Conservation (phyloP, 2,888 invertebrate genomes). For the Meliscaeva auricollis region DNA sequence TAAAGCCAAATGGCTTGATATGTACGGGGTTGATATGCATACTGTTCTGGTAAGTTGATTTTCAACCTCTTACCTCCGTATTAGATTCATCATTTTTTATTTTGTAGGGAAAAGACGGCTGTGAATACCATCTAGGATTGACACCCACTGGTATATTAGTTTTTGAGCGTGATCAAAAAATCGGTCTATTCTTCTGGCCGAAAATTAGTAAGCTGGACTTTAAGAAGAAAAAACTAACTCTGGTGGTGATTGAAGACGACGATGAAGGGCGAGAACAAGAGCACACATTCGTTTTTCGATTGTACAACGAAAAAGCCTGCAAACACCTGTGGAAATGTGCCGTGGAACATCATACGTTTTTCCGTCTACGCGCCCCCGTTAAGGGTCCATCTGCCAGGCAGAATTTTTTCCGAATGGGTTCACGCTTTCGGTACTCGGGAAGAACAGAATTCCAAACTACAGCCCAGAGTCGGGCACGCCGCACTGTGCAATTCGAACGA, state of each 20-base stretch:
- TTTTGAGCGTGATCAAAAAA: conserved; percentile 98
- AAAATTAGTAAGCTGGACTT: conserved; percentile 99
- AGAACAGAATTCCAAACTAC: conserved; percentile 99
- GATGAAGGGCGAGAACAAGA: conserved; percentile 98
- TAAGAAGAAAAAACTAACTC: conserved; percentile 97
- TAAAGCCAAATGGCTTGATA: conserved; percentile 98
- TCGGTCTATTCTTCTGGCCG: conserved; percentile 99
- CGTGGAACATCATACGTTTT: conserved; percentile 99
- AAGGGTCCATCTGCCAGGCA: conserved; percentile 95
- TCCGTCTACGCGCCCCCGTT: conserved; percentile 95
- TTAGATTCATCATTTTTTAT: conserved; percentile 13
- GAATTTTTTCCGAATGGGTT: conserved; percentile 99
- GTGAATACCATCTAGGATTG: conserved; percentile 97
- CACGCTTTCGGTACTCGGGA: conserved; percentile 95
- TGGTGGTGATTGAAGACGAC: conserved; percentile 99
- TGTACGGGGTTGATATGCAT: conserved; percentile 99
- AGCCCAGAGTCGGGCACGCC: conserved; percentile 93
- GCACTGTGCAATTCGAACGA: conserved; percentile 98
- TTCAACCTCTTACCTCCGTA: not conserved
- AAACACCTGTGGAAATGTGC: conserved; percentile 99
- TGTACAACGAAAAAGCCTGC: conserved; percentile 98
- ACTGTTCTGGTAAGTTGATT: conserved; percentile 91
- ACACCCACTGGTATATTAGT: conserved; percentile 99
- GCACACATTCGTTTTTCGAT: conserved; percentile 98
- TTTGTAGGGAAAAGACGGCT: conserved; percentile 95